phyloP scores from a whole-genome alignment of 2,797 vertebrate genomes.

The Sebastes alutus region DNA sequence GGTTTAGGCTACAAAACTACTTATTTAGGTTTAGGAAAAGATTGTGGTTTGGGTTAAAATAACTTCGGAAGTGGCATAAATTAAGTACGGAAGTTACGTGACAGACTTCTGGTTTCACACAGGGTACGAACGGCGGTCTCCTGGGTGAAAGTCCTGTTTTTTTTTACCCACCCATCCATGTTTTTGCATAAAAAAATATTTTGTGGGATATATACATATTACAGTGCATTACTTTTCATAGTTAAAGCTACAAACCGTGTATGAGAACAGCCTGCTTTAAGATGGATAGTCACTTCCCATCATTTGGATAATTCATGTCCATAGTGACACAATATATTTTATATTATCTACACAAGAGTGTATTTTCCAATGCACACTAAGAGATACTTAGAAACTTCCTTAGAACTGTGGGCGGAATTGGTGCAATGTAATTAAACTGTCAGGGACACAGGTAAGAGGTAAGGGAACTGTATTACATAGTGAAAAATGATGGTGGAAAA shows the following conservation, averaged over 20 bases:
- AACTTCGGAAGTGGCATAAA: not conserved
- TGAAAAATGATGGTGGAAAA: not conserved
- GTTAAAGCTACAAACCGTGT: not conserved
- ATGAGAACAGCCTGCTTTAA: not conserved
- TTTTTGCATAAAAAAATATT: too few species aligned
- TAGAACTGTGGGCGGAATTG: not conserved
- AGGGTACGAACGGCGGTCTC: too few species aligned
- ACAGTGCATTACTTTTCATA: not conserved
- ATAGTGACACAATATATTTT: not conserved
- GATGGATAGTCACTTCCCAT: not conserved
- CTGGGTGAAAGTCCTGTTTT: too few species aligned
- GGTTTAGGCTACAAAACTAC: not conserved
- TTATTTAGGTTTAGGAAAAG: not conserved
- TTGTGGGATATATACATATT: not conserved
- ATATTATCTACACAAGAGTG: not conserved
- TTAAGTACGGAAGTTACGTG: not conserved
- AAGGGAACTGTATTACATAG: not conserved
- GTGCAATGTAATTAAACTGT: not conserved
- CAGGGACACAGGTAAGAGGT: not conserved
- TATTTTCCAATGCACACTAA: not conserved
- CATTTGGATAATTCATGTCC: not conserved
- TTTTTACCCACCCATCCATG: not conserved
- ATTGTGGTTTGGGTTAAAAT: not conserved
- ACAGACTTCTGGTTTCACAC: too few species aligned
- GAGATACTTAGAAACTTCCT: not conserved